phyloP scores from a whole-genome alignment of 1,140 invertebrate species.

The Eubasilissa regina region DNA sequence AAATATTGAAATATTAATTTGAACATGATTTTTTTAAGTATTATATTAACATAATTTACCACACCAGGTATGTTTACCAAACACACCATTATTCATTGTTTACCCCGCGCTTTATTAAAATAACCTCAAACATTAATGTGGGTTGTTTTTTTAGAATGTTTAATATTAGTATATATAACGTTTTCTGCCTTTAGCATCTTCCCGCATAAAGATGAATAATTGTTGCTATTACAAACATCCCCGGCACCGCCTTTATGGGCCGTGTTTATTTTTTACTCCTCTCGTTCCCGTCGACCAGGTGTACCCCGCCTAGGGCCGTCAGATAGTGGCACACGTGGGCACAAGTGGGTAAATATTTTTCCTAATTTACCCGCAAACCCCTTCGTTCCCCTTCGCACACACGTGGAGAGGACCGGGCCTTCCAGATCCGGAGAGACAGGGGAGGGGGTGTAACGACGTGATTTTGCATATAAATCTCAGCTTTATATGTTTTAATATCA shows the following conservation, averaged over 20 bases:
- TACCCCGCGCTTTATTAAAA: constrained; percentile 3
- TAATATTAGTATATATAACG: constrained; percentile 3
- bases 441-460: constrained; percentile 50
- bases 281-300: constrained; percentile 7
- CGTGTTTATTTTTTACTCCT: constrained; percentile 18
- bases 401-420: not conserved
- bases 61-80: not conserved
- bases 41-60: too few relatives aligned
- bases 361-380: constrained; percentile 26
- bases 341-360: constrained; percentile 52
- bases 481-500: constrained; percentile 60
- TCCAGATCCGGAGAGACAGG: constrained; percentile 15
- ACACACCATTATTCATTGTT: constrained; percentile 22
- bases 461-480: constrained; percentile 58
- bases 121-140: not conserved
- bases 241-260: not conserved
- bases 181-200: constrained; percentile 24
- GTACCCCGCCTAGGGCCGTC: constrained; percentile 31
- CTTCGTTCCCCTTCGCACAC: constrained; percentile 5
- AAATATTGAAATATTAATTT: too few relatives aligned
- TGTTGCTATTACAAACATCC: constrained; percentile 25
- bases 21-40: too few relatives aligned
- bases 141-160: constrained; percentile 19
- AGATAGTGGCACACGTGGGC: constrained; percentile 45
- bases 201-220: constrained; percentile 36